A percentile compares a stretch with the other conserved stretches of the same genome.
Evolutionary conservation across 2,797 vertebrate species (phyloP).

Genomic region (Podargus strigoides): DNA sequence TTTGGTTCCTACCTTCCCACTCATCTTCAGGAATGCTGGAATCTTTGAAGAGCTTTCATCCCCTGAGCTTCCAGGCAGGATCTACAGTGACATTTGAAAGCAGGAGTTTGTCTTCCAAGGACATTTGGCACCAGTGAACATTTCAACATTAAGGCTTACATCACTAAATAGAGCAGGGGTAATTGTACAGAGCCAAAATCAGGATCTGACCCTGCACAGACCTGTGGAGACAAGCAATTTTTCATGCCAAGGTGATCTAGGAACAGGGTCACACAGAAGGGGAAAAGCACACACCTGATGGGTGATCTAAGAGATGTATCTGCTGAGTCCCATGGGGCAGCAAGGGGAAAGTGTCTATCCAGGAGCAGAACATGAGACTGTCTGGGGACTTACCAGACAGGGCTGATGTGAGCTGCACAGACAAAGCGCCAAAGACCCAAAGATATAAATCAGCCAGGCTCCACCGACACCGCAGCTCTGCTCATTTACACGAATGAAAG

Average conservation of each 20-base stretch:
- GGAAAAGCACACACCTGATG: background rate
- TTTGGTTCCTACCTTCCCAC: slow-evolving; percentile 9
- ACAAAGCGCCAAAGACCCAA: background rate
- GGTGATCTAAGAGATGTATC: background rate
- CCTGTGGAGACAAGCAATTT: background rate
- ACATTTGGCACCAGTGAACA: background rate
- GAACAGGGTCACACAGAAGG: background rate
- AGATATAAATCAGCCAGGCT: background rate
- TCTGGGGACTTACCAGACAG: background rate
- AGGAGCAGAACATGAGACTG: background rate
- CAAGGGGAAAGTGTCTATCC: background rate
- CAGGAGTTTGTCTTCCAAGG: background rate
- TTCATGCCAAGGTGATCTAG: background rate
- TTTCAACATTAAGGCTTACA: background rate
- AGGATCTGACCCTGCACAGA: background rate
- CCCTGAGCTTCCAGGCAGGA: background rate
- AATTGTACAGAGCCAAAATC: background rate
- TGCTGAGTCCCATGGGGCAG: background rate
- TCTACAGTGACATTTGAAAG: background rate
- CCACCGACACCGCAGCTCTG: background rate
- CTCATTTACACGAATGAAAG: fast-evolving
- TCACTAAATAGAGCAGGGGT: background rate
- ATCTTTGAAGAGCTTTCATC: background rate
- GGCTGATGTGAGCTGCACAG: background rate
- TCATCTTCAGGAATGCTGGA: background rate